These are phyloP conservation scores for Ameiurus melas DNA, from an alignment of 2,113 vertebrate genomes.

Conservation along the genomic window DNA sequence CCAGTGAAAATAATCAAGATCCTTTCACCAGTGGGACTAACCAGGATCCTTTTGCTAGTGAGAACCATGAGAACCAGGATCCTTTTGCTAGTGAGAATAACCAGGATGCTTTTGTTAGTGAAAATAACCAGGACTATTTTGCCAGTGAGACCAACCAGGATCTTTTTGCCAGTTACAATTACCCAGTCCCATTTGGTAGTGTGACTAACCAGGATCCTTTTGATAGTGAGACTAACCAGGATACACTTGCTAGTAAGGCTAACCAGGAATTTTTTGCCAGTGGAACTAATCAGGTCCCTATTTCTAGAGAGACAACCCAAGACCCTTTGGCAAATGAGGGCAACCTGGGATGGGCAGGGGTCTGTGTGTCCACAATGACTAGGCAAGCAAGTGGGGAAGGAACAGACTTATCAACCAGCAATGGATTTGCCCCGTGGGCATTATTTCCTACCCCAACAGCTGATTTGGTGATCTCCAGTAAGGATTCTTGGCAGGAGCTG, in stretches of 20 bases:
- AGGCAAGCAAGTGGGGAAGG: slow-evolving; percentile 31
- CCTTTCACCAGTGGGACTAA: neutral
- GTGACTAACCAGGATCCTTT: neutral
- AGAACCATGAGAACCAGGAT: neutral
- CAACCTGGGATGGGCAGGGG: slow-evolving; percentile 34
- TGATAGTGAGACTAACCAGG: neutral
- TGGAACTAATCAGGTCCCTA: neutral
- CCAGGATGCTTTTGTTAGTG: neutral
- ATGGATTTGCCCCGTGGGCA: slow-evolving; percentile 68
- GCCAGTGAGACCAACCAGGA: neutral
- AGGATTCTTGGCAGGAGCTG: slow-evolving; percentile 67
- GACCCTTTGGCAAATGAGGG: neutral
- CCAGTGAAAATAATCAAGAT: neutral
- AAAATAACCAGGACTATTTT: neutral
- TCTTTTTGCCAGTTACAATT: neutral
- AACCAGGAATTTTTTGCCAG: neutral
- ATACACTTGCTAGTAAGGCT: neutral
- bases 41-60: neutral
- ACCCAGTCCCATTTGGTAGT: neutral
- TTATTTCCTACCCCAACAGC: slow-evolving; percentile 61
- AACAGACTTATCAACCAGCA: slow-evolving; percentile 65
- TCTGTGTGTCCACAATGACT: slow-evolving; percentile 37
- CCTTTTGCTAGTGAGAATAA: neutral
- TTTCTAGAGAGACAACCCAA: neutral
- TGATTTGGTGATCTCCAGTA: slow-evolving; percentile 59